Evolutionary conservation across 2,113 vertebrate genomes (phyloP).

Genomic region (Lepus europaeus): DNA sequence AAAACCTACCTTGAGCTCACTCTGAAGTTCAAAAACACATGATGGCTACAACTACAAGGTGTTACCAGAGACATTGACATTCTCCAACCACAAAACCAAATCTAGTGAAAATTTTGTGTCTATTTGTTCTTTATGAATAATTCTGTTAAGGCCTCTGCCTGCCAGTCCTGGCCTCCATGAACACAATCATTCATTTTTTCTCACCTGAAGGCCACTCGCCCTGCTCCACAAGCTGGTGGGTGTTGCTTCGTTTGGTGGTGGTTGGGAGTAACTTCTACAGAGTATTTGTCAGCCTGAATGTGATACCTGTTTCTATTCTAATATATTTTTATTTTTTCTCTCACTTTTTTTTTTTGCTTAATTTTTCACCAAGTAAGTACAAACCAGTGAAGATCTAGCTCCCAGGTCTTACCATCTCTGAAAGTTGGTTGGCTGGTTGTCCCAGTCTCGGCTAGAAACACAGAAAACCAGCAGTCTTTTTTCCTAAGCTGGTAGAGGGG

Average conservation of each 20-base stretch:
- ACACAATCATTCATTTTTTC: no score
- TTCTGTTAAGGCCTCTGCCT: neutral
- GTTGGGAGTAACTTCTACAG: no score
- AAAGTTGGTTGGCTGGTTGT: neutral
- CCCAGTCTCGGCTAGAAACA: neutral
- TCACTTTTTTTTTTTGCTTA: neutral
- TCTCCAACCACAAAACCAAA: neutral
- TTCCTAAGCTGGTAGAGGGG: neutral
- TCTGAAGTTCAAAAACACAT: neutral
- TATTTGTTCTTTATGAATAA: neutral
- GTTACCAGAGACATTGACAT: neutral
- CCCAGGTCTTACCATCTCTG: neutral
- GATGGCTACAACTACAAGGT: no score
- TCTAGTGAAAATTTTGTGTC: neutral
- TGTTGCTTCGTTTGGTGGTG: neutral
- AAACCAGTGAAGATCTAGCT: neutral
- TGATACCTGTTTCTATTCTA: neutral
- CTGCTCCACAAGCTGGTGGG: neutral
- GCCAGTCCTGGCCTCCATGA: neutral
- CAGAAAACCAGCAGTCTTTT: accelerated
- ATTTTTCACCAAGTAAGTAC: neutral
- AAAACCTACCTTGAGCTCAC: neutral
- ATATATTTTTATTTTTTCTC: neutral
- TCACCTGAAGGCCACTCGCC: neutral
- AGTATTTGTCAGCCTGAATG: neutral